phyloP scores from a whole-genome alignment of 1,140 invertebrate genomes.

The Drosophila auraria region DNA sequence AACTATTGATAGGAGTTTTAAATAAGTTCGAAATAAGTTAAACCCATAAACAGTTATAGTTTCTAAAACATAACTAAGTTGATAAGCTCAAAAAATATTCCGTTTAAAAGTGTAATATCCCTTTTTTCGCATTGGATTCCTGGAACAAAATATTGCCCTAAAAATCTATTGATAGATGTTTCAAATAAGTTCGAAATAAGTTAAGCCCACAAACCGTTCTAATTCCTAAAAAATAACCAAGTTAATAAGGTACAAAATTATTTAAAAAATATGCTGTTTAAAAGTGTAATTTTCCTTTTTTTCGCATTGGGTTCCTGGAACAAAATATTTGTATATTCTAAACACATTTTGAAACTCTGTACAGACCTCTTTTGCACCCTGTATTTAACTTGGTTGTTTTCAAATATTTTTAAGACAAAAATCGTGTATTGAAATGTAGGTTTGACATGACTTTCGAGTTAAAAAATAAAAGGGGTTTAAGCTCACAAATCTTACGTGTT shows the following conservation, averaged over 20 bases:
- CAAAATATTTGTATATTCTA: background rate
- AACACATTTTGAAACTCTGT: background rate
- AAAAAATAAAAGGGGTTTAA: too few relatives aligned
- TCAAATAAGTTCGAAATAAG: background rate
- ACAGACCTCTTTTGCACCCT: too few relatives aligned
- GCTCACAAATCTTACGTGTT: background rate
- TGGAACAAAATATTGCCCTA: too few relatives aligned
- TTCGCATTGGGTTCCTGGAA: background rate
- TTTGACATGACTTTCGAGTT: background rate
- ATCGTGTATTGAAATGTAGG: background rate
- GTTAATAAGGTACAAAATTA: background rate
- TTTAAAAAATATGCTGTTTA: too few relatives aligned
- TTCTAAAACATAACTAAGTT: background rate
- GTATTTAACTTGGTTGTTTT: background rate
- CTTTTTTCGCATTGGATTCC: too few relatives aligned
- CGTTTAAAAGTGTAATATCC: too few relatives aligned
- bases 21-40: too few relatives aligned
- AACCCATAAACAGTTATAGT: too few relatives aligned
- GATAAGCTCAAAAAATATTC: too few relatives aligned
- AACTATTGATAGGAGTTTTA: background rate
- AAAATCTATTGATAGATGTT: background rate
- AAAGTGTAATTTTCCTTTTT: too few relatives aligned
- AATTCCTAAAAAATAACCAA: background rate
- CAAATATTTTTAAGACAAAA: background rate
- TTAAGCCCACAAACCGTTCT: fast-evolving